Evolutionary conservation across 1,140 invertebrate genomes (phyloP), one percentile per base, ranked within the genome.

Genomic region (Drosophila burlai): DNA sequence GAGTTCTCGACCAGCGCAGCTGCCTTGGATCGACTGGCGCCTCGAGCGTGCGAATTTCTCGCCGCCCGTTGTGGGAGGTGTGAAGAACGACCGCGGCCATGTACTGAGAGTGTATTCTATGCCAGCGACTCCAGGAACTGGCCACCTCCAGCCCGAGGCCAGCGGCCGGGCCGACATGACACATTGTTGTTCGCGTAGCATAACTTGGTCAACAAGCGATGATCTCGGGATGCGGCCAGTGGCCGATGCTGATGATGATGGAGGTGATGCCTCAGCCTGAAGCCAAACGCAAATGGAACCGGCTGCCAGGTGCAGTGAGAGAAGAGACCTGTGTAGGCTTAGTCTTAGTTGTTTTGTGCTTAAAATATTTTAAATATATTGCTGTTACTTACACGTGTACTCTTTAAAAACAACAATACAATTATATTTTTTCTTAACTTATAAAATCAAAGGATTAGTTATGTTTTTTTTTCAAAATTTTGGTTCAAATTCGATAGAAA

Each of bases 141-240:
- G 66, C 83, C 76, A 52, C 65, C 49, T 80, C 66, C 79, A 74
- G 76, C 57, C 66, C 46, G 21, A 34, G 42, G 80, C 80, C 71
- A 67, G 47, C 64, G 76, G 64, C 49, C 76, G 64, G 67, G 61
- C 24, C 61, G 75, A 86, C 83, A 86, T 89, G 83, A 89, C 83
- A 86, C 76, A 80, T 89, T 61, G 80, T 79, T 83, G 83, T 74
- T 73, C 69, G 54, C 67, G 45, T 38, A 83, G 67, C 77, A 81
- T 77, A 87, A 87, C 84, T 87, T 87, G 83, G 83, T 83, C 84
- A 89, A 67, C 74, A 89, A 89, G 67, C 83, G 46, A 78, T 78
- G 55, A 71, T 59, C 60, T 50, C 40, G 57, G 52, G 72, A 76
- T 59, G 60, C 40, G 36, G 60, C 69, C 72, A 49, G 59, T 74